Evolutionary conservation across 2,888 invertebrate genomes (phyloP).

Genomic region (Bruchidius siliquastri): DNA sequence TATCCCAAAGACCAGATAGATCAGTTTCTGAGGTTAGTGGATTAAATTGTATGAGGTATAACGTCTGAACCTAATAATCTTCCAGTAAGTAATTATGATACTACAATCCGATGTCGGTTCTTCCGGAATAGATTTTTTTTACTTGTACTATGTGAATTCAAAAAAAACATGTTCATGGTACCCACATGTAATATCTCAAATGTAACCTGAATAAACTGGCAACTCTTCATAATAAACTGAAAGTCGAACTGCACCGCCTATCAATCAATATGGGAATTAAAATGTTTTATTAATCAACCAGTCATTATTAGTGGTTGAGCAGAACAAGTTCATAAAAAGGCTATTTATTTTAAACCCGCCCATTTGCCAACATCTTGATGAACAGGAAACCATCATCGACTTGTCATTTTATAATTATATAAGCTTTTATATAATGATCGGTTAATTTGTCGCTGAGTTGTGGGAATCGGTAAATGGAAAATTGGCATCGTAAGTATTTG

Average conservation of each 20-base stretch:
- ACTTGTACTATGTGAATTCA: too few relatives aligned
- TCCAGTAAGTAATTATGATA: too few relatives aligned
- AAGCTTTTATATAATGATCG: background rate
- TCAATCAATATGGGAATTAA: background rate
- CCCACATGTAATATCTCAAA: too few relatives aligned
- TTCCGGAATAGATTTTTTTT: too few relatives aligned
- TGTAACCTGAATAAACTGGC: background rate
- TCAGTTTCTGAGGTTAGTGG: too few relatives aligned
- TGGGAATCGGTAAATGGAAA: background rate
- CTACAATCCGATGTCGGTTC: too few relatives aligned
- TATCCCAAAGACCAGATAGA: too few relatives aligned
- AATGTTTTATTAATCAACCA: background rate
- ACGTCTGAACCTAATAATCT: too few relatives aligned
- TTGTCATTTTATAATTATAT: background rate
- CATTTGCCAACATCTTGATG: background rate
- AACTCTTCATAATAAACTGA: background rate
- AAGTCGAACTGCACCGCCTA: background rate
- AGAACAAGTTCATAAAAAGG: background rate
- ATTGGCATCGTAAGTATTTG: too few relatives aligned
- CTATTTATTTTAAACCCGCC: background rate
- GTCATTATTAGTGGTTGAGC: background rate
- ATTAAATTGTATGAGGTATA: too few relatives aligned
- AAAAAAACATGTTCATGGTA: too few relatives aligned
- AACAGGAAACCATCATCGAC: background rate
- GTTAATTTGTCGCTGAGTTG: background rate